Conservation (phyloP, 2,797 vertebrate genomes). For the Phrynocephalus guinanensis region DNA sequence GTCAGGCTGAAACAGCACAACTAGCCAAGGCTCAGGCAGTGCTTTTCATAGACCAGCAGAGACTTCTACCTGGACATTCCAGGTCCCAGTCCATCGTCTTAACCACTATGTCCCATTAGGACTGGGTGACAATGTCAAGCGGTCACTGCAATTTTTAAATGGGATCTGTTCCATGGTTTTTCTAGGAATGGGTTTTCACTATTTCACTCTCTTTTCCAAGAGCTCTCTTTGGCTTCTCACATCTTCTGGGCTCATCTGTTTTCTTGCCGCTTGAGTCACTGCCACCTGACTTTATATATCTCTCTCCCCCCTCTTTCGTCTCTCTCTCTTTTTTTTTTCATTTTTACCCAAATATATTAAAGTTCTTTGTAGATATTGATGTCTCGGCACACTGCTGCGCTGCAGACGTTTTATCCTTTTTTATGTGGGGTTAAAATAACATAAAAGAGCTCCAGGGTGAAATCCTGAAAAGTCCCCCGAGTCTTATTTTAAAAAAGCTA, state of each 20-base stretch:
- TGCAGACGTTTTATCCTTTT: conserved; percentile 50
- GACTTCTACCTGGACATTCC: not conserved
- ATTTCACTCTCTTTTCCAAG: not conserved
- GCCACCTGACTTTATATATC: conserved; percentile 48
- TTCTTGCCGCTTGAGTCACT: conserved; percentile 21
- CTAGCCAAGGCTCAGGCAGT: not conserved
- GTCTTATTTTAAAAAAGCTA: conserved; percentile 52
- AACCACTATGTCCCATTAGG: not conserved
- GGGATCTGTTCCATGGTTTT: not conserved
- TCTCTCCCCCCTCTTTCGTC: conserved; percentile 9
- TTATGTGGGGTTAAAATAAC: conserved; percentile 54
- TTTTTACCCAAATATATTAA: conserved; percentile 59
- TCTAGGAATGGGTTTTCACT: not conserved
- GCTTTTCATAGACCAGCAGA: not conserved
- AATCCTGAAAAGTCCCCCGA: conserved; percentile 41
- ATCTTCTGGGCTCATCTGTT: conserved; percentile 31
- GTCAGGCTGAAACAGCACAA: not conserved
- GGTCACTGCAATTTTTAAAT: not conserved
- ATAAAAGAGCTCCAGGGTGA: conserved; percentile 43
- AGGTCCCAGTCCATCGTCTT: not conserved
- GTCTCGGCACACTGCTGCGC: conserved; percentile 63
- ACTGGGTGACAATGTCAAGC: not conserved
- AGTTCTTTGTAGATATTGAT: conserved; percentile 65
- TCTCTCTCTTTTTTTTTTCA: conserved; percentile 26
- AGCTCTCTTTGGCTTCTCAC: conserved; percentile 26